Evolutionary conservation across 2,888 invertebrate genomes (phyloP).

Genomic region (Pammene fasciana): DNA sequence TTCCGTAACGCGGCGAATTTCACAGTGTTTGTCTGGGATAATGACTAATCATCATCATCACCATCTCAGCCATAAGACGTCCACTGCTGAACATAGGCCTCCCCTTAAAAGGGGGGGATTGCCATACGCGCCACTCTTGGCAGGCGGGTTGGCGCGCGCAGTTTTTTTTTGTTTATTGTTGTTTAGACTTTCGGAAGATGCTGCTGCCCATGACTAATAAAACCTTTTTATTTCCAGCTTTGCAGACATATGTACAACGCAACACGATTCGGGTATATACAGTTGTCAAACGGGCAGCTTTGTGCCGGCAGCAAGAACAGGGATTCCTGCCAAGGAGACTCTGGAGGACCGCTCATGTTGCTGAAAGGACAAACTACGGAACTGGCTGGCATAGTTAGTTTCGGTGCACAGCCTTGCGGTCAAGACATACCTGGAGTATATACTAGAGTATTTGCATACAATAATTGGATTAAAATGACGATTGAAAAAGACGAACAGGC

Average conservation of each 20-base stretch:
- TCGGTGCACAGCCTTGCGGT: conserved; percentile 20
- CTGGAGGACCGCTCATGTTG: conserved; percentile 26
- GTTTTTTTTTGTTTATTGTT: too few relatives aligned
- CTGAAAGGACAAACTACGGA: not conserved
- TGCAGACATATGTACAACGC: conserved; percentile 22
- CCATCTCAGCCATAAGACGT: too few relatives aligned
- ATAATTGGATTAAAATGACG: conserved; percentile 18
- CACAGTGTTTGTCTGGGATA: too few relatives aligned
- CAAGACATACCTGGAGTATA: conserved; percentile 25
- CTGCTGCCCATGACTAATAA: too few relatives aligned
- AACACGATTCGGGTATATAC: not conserved
- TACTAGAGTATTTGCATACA: conserved; percentile 32
- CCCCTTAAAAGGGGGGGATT: too few relatives aligned
- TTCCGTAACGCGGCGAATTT: too few relatives aligned
- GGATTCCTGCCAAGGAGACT: conserved; percentile 25
- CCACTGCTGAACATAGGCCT: too few relatives aligned
- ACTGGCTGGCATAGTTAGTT: conserved; percentile 33
- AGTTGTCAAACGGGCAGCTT: conserved; percentile 2
- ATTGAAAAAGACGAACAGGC: conserved; percentile 6
- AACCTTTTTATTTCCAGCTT: not conserved
- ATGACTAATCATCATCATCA: too few relatives aligned
- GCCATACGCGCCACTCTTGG: too few relatives aligned
- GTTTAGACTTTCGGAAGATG: too few relatives aligned
- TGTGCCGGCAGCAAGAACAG: conserved; percentile 33
- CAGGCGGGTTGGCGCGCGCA: too few relatives aligned